Conservation (phyloP, 2,797 vertebrate species). For the Catostomus latipinnis region DNA sequence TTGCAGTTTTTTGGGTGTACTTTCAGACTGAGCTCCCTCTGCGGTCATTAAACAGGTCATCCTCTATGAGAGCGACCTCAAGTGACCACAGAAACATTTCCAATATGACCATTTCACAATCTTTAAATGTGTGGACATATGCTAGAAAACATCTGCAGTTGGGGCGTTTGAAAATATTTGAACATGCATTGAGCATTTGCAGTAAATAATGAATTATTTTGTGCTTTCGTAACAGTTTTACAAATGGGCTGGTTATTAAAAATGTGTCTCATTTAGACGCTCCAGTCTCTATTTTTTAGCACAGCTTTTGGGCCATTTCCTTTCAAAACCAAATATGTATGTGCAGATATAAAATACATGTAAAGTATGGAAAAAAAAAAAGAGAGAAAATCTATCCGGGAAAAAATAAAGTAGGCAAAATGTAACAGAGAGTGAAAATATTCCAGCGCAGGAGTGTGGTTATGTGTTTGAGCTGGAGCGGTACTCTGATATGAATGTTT, state of each 20-base stretch:
- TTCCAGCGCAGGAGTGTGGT: no score
- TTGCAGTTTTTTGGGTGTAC: background rate
- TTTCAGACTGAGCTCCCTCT: conserved; percentile 17
- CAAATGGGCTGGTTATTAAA: conserved; percentile 22
- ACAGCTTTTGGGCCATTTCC: background rate
- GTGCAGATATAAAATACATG: background rate
- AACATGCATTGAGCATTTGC: background rate
- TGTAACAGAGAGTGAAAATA: no score
- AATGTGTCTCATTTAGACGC: background rate
- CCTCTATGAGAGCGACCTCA: background rate
- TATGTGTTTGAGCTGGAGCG: no score
- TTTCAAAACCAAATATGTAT: background rate
- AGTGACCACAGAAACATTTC: background rate
- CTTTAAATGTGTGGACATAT: no score
- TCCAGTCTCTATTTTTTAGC: background rate
- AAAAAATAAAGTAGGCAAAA: no score
- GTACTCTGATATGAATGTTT: no score
- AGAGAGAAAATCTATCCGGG: background rate
- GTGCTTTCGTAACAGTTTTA: background rate
- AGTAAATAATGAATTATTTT: background rate
- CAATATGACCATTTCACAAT: background rate
- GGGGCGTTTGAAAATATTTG: background rate
- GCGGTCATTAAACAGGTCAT: conserved; percentile 33
- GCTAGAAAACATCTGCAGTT: no score
- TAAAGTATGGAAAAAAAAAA: background rate